Evolutionary conservation across 2,888 invertebrate genomes (phyloP).

Genomic region (Platypus cylindrus): DNA sequence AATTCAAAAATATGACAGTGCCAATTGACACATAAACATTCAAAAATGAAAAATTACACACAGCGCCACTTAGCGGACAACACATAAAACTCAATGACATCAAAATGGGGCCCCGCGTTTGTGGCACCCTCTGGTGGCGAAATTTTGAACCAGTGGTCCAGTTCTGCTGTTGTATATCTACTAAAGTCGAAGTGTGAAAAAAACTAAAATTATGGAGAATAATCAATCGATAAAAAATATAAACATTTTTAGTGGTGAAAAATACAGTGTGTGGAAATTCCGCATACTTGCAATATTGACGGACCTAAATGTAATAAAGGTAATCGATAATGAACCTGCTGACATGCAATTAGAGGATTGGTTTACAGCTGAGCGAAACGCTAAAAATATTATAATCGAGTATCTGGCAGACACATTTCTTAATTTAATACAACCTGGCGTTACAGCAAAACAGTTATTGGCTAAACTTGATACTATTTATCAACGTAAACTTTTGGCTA

Average conservation of each 20-base stretch:
- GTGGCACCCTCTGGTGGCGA: too few species aligned
- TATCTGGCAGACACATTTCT: constrained; percentile 12
- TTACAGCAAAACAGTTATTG: constrained; percentile 5
- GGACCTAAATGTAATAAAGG: constrained; percentile 8
- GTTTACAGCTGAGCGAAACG: constrained; percentile 7
- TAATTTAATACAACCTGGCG: constrained; percentile 3
- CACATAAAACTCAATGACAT: too few species aligned
- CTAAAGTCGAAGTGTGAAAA: too few species aligned
- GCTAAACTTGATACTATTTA: constrained; percentile 7
- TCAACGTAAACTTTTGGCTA: constrained; percentile 17
- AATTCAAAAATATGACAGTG: too few species aligned
- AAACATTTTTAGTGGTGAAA: constrained; percentile 3
- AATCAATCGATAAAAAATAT: constrained; percentile 7
- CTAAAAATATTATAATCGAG: constrained; percentile 8
- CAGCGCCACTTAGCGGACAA: too few species aligned
- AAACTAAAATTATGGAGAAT: constrained; percentile 4
- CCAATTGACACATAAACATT: too few species aligned
- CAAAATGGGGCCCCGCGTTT: too few species aligned
- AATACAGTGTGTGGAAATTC: constrained; percentile 11
- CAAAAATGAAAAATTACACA: too few species aligned
- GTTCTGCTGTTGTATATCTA: too few species aligned
- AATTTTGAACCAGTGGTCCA: too few species aligned
- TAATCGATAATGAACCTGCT: constrained; percentile 2
- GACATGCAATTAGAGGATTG: constrained; percentile 3
- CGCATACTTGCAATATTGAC: constrained; percentile 5